Evolutionary conservation across 2,113 vertebrate species (phyloP).

Genomic region (Epinephelus lanceolatus): DNA sequence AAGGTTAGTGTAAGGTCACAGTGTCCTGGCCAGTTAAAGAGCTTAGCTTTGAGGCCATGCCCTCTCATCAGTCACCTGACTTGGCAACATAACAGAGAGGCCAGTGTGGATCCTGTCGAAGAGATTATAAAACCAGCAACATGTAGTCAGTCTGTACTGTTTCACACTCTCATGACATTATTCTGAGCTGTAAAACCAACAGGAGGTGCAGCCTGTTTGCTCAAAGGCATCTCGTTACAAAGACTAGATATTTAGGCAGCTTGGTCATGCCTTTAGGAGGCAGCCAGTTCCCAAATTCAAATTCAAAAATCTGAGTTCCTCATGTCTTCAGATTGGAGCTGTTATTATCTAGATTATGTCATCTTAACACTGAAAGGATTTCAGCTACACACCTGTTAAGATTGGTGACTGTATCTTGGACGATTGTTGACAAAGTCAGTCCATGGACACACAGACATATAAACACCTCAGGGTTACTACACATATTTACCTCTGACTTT

Average conservation of each 20-base stretch:
- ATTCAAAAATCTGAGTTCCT: no score
- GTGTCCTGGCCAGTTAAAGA: conserved; percentile 66
- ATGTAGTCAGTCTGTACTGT: not conserved
- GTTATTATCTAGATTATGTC: no score
- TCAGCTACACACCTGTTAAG: no score
- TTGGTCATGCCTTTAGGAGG: not conserved
- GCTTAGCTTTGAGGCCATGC: conserved; percentile 56
- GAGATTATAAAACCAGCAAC: conserved; percentile 29
- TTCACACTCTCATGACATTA: not conserved
- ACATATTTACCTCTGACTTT: no score
- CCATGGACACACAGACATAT: no score
- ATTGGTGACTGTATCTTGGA: no score
- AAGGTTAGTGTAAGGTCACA: conserved; percentile 34
- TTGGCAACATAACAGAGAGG: not conserved
- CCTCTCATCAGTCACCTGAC: conserved; percentile 32
- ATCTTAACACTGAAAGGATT: no score
- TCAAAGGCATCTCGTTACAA: no score
- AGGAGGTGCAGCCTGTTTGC: not conserved
- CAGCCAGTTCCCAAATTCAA: not conserved
- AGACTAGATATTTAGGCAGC: no score
- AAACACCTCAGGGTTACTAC: no score
- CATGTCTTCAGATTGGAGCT: no score
- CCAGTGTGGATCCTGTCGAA: not conserved
- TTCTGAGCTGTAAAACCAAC: not conserved
- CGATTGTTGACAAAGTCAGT: no score